phyloP scores from a whole-genome alignment of 2,797 vertebrate species.

The Tokudaia tokunoshimensis region DNA sequence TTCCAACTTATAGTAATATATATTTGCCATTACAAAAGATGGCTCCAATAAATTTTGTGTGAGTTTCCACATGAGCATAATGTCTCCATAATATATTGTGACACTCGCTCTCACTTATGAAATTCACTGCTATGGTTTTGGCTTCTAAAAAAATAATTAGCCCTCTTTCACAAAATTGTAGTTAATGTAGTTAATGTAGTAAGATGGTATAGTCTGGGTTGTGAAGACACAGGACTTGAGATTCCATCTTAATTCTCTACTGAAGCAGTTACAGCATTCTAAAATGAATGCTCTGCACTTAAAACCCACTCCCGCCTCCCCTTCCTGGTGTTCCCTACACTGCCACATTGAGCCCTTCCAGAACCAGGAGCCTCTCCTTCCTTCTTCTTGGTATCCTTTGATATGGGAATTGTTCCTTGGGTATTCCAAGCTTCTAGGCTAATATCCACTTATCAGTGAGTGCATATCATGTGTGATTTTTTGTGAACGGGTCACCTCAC shows the following conservation, averaged over 20 bases:
- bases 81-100: slow-evolving; percentile 17
- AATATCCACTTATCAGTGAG: too few species aligned
- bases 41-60: slow-evolving; percentile 31
- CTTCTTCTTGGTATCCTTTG: too few species aligned
- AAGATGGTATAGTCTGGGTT: neutral
- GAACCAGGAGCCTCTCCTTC: too few species aligned
- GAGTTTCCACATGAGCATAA: slow-evolving; percentile 29
- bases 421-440: too few species aligned
- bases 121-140: slow-evolving; percentile 38
- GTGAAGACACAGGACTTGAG: slow-evolving; percentile 1
- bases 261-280: slow-evolving; percentile 23
- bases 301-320: too few species aligned
- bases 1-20: slow-evolving; percentile 42
- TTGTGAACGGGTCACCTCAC: too few species aligned
- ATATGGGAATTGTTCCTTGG: too few species aligned
- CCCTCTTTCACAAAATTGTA: slow-evolving; percentile 6
- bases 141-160: slow-evolving; percentile 50
- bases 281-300: slow-evolving; percentile 35
- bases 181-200: neutral
- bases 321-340: too few species aligned
- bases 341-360: too few species aligned
- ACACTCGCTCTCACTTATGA: slow-evolving; percentile 56
- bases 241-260: slow-evolving; percentile 35
- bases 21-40: slow-evolving; percentile 45
- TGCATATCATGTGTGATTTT: too few species aligned